A percentile compares a stretch with the other conserved stretches of the same genome.
These are phyloP conservation scores for Mirza zaza DNA, from an alignment of 2,113 vertebrate genomes.

Conservation along the genomic window DNA sequence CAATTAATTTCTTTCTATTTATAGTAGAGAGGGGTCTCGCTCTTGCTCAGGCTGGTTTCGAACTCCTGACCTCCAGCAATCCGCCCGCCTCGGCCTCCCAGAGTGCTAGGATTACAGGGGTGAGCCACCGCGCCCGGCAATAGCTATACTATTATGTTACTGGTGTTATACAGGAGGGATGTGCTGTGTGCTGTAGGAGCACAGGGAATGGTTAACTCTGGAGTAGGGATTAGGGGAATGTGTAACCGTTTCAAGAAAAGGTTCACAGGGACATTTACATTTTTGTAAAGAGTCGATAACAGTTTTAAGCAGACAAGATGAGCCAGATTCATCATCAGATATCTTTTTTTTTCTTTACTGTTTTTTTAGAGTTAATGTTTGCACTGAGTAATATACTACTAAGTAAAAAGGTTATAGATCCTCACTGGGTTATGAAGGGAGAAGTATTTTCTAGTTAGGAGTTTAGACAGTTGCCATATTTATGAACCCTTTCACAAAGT, in stretches of 20 bases:
- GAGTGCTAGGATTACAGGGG: too few relatives aligned
- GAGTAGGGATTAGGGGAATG: not conserved
- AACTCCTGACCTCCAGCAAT: too few relatives aligned
- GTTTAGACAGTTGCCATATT: slow-evolving; percentile 20
- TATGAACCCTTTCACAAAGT: not conserved
- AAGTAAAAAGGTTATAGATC: not conserved
- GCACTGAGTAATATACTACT: not conserved
- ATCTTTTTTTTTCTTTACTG: not conserved
- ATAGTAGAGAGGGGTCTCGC: too few relatives aligned
- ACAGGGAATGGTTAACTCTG: not conserved
- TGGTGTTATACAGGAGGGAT: not conserved
- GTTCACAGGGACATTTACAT: not conserved
- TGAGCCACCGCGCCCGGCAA: too few relatives aligned
- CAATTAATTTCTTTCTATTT: too few relatives aligned
- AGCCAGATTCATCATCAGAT: not conserved
- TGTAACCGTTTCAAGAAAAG: not conserved
- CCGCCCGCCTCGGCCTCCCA: too few relatives aligned
- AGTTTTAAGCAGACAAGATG: not conserved
- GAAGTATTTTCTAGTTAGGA: not conserved
- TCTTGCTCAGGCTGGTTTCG: too few relatives aligned
- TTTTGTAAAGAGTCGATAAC: not conserved
- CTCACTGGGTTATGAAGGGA: not conserved
- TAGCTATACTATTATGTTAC: not conserved
- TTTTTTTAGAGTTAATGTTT: slow-evolving; percentile 7
- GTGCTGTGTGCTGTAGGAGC: not conserved